Evolutionary conservation across 2,888 invertebrate genomes (phyloP).

Genomic region (Smittia sp.): DNA sequence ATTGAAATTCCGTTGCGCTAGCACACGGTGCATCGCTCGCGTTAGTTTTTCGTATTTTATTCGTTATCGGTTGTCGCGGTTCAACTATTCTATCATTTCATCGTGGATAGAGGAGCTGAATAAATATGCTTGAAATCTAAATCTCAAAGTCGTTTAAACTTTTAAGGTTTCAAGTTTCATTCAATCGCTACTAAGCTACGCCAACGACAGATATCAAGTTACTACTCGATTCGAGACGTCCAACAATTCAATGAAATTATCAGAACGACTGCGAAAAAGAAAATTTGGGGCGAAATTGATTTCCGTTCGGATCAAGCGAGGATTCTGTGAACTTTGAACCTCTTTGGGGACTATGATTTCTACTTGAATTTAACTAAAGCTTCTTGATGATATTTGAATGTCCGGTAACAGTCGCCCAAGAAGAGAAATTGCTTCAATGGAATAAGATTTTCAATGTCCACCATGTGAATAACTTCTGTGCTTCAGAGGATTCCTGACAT

Average conservation of each 20-base stretch:
- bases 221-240: neutral
- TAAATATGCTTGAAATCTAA: neutral
- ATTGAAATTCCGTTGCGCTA: slow-evolving; percentile 36
- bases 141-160: neutral
- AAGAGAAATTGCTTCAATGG: neutral
- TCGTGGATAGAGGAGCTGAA: neutral
- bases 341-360: too few species aligned
- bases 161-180: neutral
- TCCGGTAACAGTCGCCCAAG: neutral
- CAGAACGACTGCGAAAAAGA: neutral
- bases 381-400: neutral
- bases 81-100: neutral
- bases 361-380: too few species aligned
- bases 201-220: slow-evolving; percentile 1
- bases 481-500: slow-evolving; percentile 5
- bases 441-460: neutral
- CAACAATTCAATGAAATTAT: neutral
- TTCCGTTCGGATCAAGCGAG: neutral
- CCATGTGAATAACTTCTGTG: neutral
- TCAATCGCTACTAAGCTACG: neutral
- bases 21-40: slow-evolving; percentile 22
- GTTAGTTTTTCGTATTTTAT: neutral
- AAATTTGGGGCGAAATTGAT: neutral
- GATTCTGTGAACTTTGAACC: neutral
- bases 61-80: slow-evolving; percentile 9